These are phyloP conservation scores for Astyanax mexicanus DNA, from an alignment of 2,797 vertebrate genomes.

Conservation along the genomic window DNA sequence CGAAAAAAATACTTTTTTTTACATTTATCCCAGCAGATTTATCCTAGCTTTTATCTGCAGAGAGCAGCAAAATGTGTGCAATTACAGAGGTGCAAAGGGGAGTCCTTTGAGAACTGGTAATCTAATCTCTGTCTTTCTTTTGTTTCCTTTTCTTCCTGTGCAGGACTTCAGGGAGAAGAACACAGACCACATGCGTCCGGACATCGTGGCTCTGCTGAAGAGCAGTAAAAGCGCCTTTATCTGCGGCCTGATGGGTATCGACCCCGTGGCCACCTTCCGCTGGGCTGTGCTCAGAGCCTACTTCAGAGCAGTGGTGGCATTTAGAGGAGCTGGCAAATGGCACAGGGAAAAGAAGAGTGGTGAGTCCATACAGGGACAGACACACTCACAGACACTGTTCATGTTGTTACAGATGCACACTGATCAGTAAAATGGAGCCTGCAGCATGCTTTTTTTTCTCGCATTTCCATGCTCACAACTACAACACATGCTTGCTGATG, in stretches of 20 bases:
- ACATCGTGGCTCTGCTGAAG: conserved; percentile 94
- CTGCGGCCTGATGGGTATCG: conserved; percentile 93
- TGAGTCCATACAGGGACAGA: conserved; percentile 67
- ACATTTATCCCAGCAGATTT: neutral
- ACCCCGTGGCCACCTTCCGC: conserved; percentile 94
- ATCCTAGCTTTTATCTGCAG: neutral
- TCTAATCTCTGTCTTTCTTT: conserved; percentile 11
- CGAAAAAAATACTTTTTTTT: no score
- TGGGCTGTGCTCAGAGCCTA: conserved; percentile 94
- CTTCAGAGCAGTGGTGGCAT: conserved; percentile 92
- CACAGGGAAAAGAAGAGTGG: conserved; percentile 86
- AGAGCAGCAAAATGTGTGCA: neutral
- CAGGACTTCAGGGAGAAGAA: conserved; percentile 99
- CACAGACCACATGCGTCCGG: conserved; percentile 97
- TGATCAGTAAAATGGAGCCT: conserved; percentile 10
- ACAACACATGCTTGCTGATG: neutral
- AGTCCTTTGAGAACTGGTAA: neutral
- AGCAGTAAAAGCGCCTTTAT: conserved; percentile 96
- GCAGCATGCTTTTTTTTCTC: neutral
- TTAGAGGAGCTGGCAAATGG: conserved; percentile 89
- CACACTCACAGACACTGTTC: neutral
- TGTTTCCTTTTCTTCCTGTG: conserved; percentile 2
- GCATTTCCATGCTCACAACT: neutral
- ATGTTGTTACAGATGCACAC: neutral
- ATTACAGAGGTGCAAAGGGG: neutral